Evolutionary conservation across 1,140 invertebrate genomes (phyloP), one percentile per base, ranked within the genome.

Genomic region (Lasioglossum baleicum): DNA sequence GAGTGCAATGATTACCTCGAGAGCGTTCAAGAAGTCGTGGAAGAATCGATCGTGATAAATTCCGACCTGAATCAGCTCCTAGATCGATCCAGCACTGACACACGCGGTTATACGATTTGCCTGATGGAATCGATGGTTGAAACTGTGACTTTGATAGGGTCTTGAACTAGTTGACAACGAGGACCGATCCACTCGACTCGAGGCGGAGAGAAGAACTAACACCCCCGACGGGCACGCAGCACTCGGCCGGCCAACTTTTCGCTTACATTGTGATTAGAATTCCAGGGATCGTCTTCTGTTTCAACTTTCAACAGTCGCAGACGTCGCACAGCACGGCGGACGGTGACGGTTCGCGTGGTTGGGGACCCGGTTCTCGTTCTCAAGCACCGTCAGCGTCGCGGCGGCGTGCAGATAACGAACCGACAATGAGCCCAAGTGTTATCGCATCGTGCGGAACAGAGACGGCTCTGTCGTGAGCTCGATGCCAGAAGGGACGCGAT

Each of bases 311-410:
- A 48, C 60, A n/a, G 75, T 61, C 65, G 48, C 71, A 71, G 65
- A 20, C 48, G 70, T 15, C 60, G 61, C 6, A 11, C 17, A 8
- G 22, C 10, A 17, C 8, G 1, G 10, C 10, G 6, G 56, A 51
- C 42, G 69, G 53, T 56, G 35, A 20, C 20, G 56, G 56, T 58
- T 63, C 65, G 51, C 60, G 67, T 70, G 13, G 8, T 6, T 61
- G 20, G 65, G 31, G 17, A 0, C 20, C 56, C 20, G 56, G 17
- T 5, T 11, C 20, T 0, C 22, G 77, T 88, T 88, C 83, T 84
- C 84, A 83, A 83, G 86, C 86, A 66, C 53, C 75, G 88, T 90
- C 89, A 90, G 88, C 88, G 80, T 79, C 68, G 67, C 68, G 26
- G 60, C 44, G 1, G 65, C 71, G 61, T 68, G 42, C 31, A 78